Percentiles rank a stretch among this genome's conserved stretches.
phyloP scores from a whole-genome alignment of 2,888 invertebrate species.

The Caenorhabditis angaria region DNA sequence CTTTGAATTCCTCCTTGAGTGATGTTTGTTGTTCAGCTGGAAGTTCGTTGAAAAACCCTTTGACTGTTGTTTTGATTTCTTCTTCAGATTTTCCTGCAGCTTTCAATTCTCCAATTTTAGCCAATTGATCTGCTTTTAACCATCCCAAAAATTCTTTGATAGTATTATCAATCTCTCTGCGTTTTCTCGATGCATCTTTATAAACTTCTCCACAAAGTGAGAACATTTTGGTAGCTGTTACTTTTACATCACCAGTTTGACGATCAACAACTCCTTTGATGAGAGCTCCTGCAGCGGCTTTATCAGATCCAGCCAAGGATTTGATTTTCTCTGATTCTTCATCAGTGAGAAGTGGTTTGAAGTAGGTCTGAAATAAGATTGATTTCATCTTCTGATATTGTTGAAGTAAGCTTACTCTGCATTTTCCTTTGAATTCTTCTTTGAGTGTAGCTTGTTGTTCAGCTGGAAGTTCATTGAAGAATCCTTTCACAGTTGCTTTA shows the following conservation, averaged over 20 bases:
- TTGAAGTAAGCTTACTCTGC: slow-evolving; percentile 29
- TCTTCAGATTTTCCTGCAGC: slow-evolving; percentile 39
- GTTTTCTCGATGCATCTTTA: slow-evolving; percentile 18
- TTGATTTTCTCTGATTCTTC: slow-evolving; percentile 39
- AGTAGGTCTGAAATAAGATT: slow-evolving; percentile 15
- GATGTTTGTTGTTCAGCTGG: slow-evolving; percentile 34
- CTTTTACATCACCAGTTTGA: slow-evolving; percentile 37
- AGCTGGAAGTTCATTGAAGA: slow-evolving; percentile 48
- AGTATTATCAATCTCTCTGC: slow-evolving; percentile 14
- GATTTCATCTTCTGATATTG: not conserved
- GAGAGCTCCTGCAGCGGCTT: slow-evolving; percentile 19
- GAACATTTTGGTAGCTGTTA: slow-evolving; percentile 44
- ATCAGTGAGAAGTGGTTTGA: slow-evolving; percentile 32
- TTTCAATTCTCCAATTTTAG: slow-evolving; percentile 33
- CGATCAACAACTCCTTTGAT: slow-evolving; percentile 44
- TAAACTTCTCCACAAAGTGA: slow-evolving; percentile 25
- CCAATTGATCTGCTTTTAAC: slow-evolving; percentile 41
- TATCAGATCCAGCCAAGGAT: slow-evolving; percentile 38
- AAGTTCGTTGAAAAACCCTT: slow-evolving; percentile 50
- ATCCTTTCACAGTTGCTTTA: slow-evolving; percentile 53
- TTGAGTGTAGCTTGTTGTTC: slow-evolving; percentile 36
- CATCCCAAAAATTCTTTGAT: slow-evolving; percentile 24
- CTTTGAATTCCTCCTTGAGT: slow-evolving; percentile 47
- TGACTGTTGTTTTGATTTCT: slow-evolving; percentile 53
- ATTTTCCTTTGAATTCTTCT: slow-evolving; percentile 50